These are phyloP conservation scores for Solenopsis invicta DNA, from an alignment of 1,140 invertebrate species.

Conservation along the genomic window DNA sequence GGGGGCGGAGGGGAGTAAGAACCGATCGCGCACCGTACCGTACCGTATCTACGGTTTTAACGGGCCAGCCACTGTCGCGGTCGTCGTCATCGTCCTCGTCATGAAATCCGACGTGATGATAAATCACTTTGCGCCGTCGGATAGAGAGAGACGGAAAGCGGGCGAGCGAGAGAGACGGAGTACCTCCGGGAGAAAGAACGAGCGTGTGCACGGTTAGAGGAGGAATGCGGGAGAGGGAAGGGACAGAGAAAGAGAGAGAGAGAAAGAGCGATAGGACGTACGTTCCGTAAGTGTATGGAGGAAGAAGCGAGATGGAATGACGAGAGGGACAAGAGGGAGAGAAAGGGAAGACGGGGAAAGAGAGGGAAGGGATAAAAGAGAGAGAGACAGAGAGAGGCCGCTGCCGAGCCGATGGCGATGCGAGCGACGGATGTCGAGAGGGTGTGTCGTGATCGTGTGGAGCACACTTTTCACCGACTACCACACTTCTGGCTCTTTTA, in stretches of 20 bases:
- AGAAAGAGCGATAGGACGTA: conserved; percentile 21
- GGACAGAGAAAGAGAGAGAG: conserved; percentile 21
- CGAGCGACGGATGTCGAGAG: conserved; percentile 81
- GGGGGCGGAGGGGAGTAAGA: conserved; percentile 62
- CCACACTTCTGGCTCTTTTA: conserved; percentile 54
- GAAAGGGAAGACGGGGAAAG: conserved; percentile 18
- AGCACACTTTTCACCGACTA: conserved; percentile 71
- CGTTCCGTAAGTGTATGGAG: conserved; percentile 13
- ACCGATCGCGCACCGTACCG: conserved; percentile 40
- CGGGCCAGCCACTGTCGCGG: conserved; percentile 23
- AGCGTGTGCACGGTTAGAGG: conserved; percentile 13
- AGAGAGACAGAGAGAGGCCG: conserved; percentile 56
- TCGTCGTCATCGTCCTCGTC: conserved; percentile 17
- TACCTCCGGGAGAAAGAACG: conserved; percentile 9
- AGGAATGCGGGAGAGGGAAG: conserved; percentile 21
- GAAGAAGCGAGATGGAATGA: conserved; percentile 41
- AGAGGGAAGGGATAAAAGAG: conserved; percentile 48
- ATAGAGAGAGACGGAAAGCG: conserved; percentile 37
- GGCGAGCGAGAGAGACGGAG: neutral
- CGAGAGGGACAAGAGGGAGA: conserved; percentile 43
- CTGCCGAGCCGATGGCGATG: conserved; percentile 70
- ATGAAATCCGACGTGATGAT: conserved; percentile 63
- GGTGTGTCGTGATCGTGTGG: conserved; percentile 78
- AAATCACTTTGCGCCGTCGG: conserved; percentile 64
- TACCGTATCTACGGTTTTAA: conserved; percentile 52